Base-by-base conservation (phyloP, 2,797 vertebrate genomes). In the Buceros bicornis region DNA sequence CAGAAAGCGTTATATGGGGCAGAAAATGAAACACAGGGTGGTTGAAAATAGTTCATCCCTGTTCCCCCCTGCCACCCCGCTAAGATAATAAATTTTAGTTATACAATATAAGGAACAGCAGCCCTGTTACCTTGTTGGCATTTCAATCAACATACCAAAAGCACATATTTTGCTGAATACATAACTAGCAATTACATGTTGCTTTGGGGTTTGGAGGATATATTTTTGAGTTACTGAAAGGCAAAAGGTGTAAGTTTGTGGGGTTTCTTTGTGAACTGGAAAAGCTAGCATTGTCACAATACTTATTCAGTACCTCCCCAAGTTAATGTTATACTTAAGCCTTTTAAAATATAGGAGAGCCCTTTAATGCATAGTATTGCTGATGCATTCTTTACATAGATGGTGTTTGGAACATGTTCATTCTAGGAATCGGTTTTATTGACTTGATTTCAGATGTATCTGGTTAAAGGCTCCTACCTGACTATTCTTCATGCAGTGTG, bases 201-300 rank as follows among this genome's bases (percentile, higher is more conserved):
- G 24, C 16, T 82, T 76, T 66, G 35, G 20, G n/a, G 5, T 87
- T 93, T 94, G 90, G 25, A 92, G 94, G 72, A 77, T 43, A 6
- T 40, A 5, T 54, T 20, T 66, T 94, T 84, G 65, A 70, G 16
- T 84, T 62, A 42, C 6, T 16, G 58, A n/a, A 67, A 89, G 7
- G 19, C 31, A 74, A 43, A 67, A 74, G 50, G 15, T 3, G 5
- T 22, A 24, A 28, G 4, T 64, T 40, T 24, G 19, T 31, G 28
- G 13, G 61, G 13, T 18, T 77, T 61, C 37, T 6, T 78, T 43
- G 42, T 69, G 21, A 86, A 26, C 15, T 82, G 31, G 35, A 66
- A 83, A 93, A 76, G 10, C 6, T 35, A 22, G 9, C 16, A 16
- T 31, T 66, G 20, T 62, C 51, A 76, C 62, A 57, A 1, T 71